Base-by-base conservation (phyloP, 2,888 invertebrate species). In the Hirtodrosophila confusa region DNA sequence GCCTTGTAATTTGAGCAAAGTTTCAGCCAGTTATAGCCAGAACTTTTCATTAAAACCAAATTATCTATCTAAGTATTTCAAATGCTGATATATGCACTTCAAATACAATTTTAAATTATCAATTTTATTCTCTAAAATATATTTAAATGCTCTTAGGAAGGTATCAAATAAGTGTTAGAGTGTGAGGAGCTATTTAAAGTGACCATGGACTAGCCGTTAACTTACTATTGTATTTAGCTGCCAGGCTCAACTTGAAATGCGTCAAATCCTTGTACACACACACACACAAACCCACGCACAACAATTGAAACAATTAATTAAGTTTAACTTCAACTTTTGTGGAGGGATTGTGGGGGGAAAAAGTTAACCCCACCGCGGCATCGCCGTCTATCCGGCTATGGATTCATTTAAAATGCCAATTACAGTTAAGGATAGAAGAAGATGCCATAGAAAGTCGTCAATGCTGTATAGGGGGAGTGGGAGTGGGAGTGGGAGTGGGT, bases 231-330 rank as follows among this genome's bases (percentile, higher is more conserved):
- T 29, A 65, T 50, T 69, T 40, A 66, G 10, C 17, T 24, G 31
- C n/a, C 33, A 41, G 64, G 56, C 37, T 35, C 43, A 54, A 51
- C 36, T 29, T 11, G 9, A 37, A 62, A 58, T 54, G 53, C 64
- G 76, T 63, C 54, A 78, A 75, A 57, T 17, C 17, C 17, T 17
- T 17, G 17, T 17, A 17, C 44, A 44, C 27, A 33, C 23, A 12
- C 39, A 31, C 17, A 37, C 35, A 37, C 39, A 45, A 43, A 37
- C 61, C 44, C 40, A 40, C 33, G 36, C 17, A 60, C 41, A 43
- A 58, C 66, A 79, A 77, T 69, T 78, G 61, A 69, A 75, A 67
- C 80, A 82, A 85, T 85, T 85, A 82, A 85, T 85, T 85, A 75
- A 56, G 67, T 69, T 77, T 37, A 66, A 53, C 12, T 55, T 48